Evolutionary conservation across 2,113 vertebrate species (phyloP).

Genomic region (Dryoscopus gambensis): DNA sequence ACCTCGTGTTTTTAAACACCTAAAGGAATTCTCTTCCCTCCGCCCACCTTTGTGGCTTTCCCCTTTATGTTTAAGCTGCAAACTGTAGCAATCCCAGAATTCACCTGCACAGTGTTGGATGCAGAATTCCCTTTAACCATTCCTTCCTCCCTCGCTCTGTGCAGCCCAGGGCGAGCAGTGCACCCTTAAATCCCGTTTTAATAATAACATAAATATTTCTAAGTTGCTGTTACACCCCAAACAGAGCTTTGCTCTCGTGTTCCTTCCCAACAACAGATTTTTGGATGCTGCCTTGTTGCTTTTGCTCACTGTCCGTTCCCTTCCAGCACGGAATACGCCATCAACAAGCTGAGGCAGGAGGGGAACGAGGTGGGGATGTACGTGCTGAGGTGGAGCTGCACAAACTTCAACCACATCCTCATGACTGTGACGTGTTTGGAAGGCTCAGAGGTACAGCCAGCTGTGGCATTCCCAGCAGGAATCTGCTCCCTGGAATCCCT

Average conservation of each 20-base stretch:
- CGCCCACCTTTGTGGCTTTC: neutral
- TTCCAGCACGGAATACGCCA: conserved; percentile 90
- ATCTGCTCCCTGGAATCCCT: neutral
- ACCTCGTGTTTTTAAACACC: neutral
- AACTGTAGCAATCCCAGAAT: neutral
- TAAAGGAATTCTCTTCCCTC: neutral
- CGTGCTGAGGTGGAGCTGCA: conserved; percentile 94
- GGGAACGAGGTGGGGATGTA: conserved; percentile 91
- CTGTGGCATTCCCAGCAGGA: neutral
- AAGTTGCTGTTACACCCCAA: neutral
- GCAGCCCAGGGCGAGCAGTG: neutral
- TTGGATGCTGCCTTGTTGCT: neutral
- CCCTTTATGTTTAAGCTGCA: neutral
- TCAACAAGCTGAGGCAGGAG: conserved; percentile 89
- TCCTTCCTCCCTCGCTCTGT: neutral
- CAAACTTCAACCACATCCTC: conserved; percentile 91
- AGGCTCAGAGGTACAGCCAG: conserved; percentile 65
- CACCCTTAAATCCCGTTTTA: neutral
- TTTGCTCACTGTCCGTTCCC: neutral
- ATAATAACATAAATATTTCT: rapidly evolving
- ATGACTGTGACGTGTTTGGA: conserved; percentile 93
- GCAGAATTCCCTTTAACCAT: neutral
- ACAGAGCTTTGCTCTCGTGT: rapidly evolving
- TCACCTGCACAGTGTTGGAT: neutral
- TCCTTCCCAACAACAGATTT: neutral